Percentiles rank a stretch among this genome's conserved stretches.
Evolutionary conservation across 2,888 invertebrate species (phyloP).

Genomic region (Caenorhabditis panamensis): DNA sequence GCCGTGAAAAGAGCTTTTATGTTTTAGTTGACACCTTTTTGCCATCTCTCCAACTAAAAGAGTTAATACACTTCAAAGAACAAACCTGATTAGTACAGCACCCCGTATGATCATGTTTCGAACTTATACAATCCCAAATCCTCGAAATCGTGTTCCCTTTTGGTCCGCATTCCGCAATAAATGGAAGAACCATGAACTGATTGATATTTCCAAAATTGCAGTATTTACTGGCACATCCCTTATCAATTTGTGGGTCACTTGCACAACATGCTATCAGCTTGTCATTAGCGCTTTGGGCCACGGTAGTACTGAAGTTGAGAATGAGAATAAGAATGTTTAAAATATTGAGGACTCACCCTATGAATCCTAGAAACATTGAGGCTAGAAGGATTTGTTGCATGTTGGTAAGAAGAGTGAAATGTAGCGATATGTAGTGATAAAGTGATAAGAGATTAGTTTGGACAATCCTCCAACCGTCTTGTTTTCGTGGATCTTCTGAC

Average conservation of each 20-base stretch:
- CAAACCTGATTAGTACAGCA: constrained; percentile 73
- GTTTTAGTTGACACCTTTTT: background rate
- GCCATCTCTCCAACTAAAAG: background rate
- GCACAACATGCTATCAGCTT: constrained; percentile 66
- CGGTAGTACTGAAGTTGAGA: constrained; percentile 20
- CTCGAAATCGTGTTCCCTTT: constrained; percentile 70
- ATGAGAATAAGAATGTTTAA: too few species aligned
- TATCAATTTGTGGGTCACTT: constrained; percentile 62
- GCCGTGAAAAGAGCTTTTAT: background rate
- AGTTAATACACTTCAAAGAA: too few species aligned
- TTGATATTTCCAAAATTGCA: constrained; percentile 61
- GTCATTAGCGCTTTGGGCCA: constrained; percentile 55
- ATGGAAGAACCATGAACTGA: constrained; percentile 64
- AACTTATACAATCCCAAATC: constrained; percentile 77
- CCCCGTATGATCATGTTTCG: constrained; percentile 71
- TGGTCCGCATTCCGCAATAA: constrained; percentile 72
- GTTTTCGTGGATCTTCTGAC: constrained; percentile 18
- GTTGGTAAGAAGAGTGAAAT: background rate
- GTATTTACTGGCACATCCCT: constrained; percentile 64
- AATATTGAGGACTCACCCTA: too few species aligned
- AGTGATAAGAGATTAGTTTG: constrained; percentile 11
- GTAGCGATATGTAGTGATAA: background rate
- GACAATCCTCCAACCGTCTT: constrained; percentile 30
- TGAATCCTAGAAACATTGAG: too few species aligned
- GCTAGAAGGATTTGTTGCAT: too few species aligned